These are phyloP conservation scores for Macrochelys suwanniensis DNA, from an alignment of 2,797 vertebrate species.

Conservation along the genomic window DNA sequence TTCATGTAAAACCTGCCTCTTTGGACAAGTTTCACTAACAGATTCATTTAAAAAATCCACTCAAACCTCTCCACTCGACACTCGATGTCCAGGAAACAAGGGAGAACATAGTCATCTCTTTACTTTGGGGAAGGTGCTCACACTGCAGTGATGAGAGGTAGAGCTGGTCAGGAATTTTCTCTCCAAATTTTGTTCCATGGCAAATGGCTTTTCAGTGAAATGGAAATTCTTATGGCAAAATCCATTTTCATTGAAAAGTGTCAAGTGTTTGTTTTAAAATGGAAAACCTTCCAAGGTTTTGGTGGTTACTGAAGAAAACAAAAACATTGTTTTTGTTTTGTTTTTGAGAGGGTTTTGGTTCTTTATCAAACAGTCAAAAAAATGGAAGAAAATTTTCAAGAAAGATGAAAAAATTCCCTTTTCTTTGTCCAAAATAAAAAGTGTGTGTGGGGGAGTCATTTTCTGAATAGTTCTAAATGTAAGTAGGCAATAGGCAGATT, in stretches of 20 bases:
- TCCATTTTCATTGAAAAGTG: neutral
- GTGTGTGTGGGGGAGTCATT: neutral
- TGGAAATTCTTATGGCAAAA: neutral
- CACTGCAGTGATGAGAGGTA: neutral
- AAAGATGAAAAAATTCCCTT: neutral
- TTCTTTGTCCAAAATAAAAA: neutral
- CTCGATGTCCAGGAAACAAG: rapidly evolving
- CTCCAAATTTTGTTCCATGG: neutral
- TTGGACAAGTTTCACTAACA: neutral
- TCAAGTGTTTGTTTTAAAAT: neutral
- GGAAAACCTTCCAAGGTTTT: neutral
- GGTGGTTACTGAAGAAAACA: neutral
- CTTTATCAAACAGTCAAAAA: neutral
- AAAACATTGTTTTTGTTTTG: neutral
- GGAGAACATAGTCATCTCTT: rapidly evolving
- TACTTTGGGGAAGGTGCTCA: rapidly evolving
- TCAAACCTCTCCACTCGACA: rapidly evolving
- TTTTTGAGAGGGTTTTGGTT: neutral
- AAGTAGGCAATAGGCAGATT: neutral
- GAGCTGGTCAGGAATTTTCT: neutral
- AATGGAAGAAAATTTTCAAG: neutral
- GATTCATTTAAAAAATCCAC: neutral
- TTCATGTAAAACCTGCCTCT: rapidly evolving
- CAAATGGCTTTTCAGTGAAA: neutral
- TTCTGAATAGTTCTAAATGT: neutral